Evolutionary conservation across 2,888 invertebrate genomes (phyloP).

Genomic region (Alsophila aescularia): DNA sequence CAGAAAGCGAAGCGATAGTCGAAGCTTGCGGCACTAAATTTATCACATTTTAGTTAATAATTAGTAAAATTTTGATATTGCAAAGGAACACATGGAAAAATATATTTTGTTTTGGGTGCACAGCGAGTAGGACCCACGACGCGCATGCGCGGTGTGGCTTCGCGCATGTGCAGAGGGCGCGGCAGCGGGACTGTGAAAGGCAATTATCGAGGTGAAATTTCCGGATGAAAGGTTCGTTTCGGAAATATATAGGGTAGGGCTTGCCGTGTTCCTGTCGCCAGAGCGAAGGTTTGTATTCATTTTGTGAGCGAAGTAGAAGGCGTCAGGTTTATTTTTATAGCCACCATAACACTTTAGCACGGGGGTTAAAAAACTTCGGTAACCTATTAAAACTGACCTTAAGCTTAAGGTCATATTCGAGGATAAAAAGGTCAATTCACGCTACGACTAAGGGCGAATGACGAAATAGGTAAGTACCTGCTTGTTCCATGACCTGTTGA

Average conservation of each 20-base stretch:
- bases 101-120: constrained; percentile 60
- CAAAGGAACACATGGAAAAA: constrained; percentile 34
- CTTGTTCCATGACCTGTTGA: too few relatives aligned
- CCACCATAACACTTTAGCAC: neutral
- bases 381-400: too few relatives aligned
- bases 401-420: too few relatives aligned
- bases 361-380: neutral
- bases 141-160: constrained; percentile 64
- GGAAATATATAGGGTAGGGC: constrained; percentile 71
- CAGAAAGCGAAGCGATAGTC: constrained; percentile 33
- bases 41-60: constrained; percentile 22
- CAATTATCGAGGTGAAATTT: constrained; percentile 75
- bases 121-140: constrained; percentile 48
- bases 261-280: constrained; percentile 52
- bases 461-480: too few relatives aligned
- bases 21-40: constrained; percentile 27
- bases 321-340: neutral
- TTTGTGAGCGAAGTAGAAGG: neutral
- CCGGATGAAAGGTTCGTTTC: constrained; percentile 61
- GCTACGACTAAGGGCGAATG: too few relatives aligned
- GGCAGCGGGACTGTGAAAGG: constrained; percentile 36
- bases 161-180: constrained; percentile 63
- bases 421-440: too few relatives aligned
- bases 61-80: neutral
- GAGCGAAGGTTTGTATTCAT: neutral